Evolutionary conservation across 64 coral and sea anemone species (phyloP), one percentile per base, ranked within the genome.

Genomic region (Stylophora pistillata): DNA sequence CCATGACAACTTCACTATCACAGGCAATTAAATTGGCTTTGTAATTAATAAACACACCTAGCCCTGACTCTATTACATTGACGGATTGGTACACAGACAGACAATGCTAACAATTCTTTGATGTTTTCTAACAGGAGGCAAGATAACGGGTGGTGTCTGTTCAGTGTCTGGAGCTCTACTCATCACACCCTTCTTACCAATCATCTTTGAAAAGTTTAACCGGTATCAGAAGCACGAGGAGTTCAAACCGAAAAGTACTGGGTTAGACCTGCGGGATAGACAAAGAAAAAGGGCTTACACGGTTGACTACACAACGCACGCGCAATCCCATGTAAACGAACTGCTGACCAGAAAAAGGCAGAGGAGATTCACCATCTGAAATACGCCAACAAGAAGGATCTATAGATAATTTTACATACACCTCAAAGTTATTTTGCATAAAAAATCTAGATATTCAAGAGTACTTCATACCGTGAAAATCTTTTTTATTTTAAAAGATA

Each of bases 121-220:
- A 58, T 76, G 30, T 27, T 88, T 65, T 76, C 34, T 88, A 77
- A 21, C 72, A 91, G 89, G 72, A 20, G 89, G 89, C 15, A 85
- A 78, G 60, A 74, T 91, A 27, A 52, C 33, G 14, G 89, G 89
- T 15, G 52, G 79, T 15, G 55, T 83, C 0, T 91, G 89, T 60
- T 82, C 89, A 12, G 78, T 91, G 9, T 91, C 89, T n/a, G 89
- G 89, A 2, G 89, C 86, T 13, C 61, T 91, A 18, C 80, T 91
- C 0, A 91, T 91, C 9, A 83, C 89, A 58, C 89, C 89, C 0
- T 74, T 91, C 23, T 41, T 91, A 30, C 89, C 89, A 53, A 91
- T 91, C 58, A 77, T 91, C 55, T 86, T 85, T 55, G 54, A 91
- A 52, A 82, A 83, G 47, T 91, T 82, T 73, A 74, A 86, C 27